Base-by-base conservation (phyloP, 2,888 invertebrate species). In the Hololepta plana region DNA sequence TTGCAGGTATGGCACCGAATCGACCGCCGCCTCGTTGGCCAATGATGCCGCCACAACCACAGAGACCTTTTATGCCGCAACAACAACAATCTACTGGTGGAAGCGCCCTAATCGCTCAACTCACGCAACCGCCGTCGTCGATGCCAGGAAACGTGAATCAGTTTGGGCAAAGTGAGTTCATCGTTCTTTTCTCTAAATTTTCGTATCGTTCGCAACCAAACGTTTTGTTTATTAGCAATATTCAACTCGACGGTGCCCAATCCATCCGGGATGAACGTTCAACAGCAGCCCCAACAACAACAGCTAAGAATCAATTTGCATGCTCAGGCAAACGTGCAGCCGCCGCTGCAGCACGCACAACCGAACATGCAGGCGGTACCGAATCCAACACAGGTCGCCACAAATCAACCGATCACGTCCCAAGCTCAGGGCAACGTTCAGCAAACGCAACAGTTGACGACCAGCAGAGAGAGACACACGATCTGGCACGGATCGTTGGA, bases 401-500 rank as follows among this genome's bases (percentile, higher is more conserved):
- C 17, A 17, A 17, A 8, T 17, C 17, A 17, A 17, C 7, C 8
- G 17, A 40, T 38, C 22, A 39, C 38, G 14, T 38, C n/a, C n/a
- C n/a, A n/a, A n/a, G n/a, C n/a, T n/a, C n/a, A n/a, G n/a, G n/a
- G n/a, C n/a, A n/a, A n/a, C n/a, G 22, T 16, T 27, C 43, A 43
- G 21, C 39, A 40, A 9, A 47, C 47, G 23, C 57, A 58, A 33
- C 53, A 54, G 29, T 45, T 57, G 35, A 45, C 45, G 21, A 45
- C 48, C n/a, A 46, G 46, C 13, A 45, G 61, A 15, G 67, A 68
- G 34, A 53, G 68, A 14, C 63, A 63, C 12, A 62, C 64, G 1
- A 71, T 73, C 39, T 56, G 56, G 56, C 50, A 50, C 20, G 90
- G 90, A 1, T 62, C 79, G 11, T 59, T 93, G 16, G 91, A 93